Evolutionary conservation across 2,113 vertebrate genomes (phyloP), one percentile per base, ranked within the genome.

Genomic region (Oncorhynchus gorbuscha): DNA sequence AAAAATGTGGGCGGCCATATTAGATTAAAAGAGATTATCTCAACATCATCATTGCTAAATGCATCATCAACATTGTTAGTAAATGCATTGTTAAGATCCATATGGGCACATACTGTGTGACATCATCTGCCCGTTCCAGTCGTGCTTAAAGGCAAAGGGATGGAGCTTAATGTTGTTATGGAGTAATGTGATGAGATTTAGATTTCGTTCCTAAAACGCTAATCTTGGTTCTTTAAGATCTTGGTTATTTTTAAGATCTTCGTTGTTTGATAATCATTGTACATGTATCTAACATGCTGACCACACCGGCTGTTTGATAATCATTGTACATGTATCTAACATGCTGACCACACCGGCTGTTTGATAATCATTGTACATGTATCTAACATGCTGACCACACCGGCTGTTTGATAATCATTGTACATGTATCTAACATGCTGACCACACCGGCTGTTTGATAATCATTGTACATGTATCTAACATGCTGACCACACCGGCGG

Each of bases 111-210:
- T 76, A 75, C 58, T n/a, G 76, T n/a, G 76, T 80, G 74, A 75
- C 78, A 81, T 87, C 67, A 76, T 81, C 79, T 26, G 71, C 68
- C 68, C 65, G 71, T 75, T 83, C 79, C 87, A 83, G 79, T 85
- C 85, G 89, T 91, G 89, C 90, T 89, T 92, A 89, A 76, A 85
- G 83, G 86, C 64, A 80, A 45, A 87, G 83, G 87, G 80, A 87
- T 86, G 81, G 81, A 83, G 72, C 69, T 84, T 87, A 83, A 71
- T 74, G 73, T 88, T 87, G 81, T 88, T 4, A 16, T 51, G 87
- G 75, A 76, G 84, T 88, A 77, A 87, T 26, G 80, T 89, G 58
- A 78, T 9, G 4, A 16, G 51, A 14, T 4, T 77, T 84, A 74
- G 73, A 76, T 75, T 84, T 79, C 78, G 69, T 85, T 79, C 76